Conservation (phyloP, 2,113 vertebrate species). For the Balaeniceps rex region DNA sequence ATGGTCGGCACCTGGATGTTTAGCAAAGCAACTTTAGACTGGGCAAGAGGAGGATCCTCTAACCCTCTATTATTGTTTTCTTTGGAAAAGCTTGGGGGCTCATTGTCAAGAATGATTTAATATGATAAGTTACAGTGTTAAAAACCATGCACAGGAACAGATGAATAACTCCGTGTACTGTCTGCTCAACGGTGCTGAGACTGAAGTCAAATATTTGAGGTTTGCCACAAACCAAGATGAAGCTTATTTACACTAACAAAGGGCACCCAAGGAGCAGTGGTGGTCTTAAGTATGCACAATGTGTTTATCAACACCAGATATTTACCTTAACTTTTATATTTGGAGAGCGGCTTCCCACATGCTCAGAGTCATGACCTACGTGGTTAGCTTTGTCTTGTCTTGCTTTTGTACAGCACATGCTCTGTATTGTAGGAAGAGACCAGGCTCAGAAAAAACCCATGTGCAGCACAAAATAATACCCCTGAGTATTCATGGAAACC, state of each 20-base stretch:
- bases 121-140: neutral
- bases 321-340: conserved; percentile 21
- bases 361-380: neutral
- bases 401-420: neutral
- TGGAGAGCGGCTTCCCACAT: conserved; percentile 22
- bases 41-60: neutral
- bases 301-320: conserved; percentile 26
- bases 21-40: neutral
- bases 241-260: conserved; percentile 24
- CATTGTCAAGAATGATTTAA: neutral
- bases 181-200: neutral
- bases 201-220: conserved; percentile 49
- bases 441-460: neutral
- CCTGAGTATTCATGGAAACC: neutral
- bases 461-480: neutral
- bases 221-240: conserved; percentile 55
- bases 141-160: neutral
- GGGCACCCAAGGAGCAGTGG: neutral
- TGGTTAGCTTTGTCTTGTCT: conserved; percentile 43
- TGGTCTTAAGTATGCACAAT: neutral
- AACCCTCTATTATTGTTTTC: neutral
- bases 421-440: neutral
- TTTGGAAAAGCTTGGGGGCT: neutral
- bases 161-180: neutral
- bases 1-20: neutral